Percentiles rank a stretch among this genome's conserved stretches.
These are phyloP conservation scores for Oncopeltus fasciatus DNA, from an alignment of 1,140 invertebrate species.

Conservation along the genomic window DNA sequence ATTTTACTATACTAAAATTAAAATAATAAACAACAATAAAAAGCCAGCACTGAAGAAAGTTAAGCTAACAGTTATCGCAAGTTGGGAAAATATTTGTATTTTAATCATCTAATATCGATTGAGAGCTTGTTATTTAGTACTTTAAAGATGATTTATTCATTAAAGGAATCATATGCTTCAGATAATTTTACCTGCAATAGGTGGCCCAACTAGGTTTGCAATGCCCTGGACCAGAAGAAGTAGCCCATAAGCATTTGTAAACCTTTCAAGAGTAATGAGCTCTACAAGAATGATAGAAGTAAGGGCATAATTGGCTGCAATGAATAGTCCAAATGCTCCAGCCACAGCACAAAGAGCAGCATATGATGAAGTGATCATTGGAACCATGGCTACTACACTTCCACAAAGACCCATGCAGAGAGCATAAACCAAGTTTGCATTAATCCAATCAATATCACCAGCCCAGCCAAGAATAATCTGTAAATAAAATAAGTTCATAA, in stretches of 20 bases:
- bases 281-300: constrained; percentile 77
- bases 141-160: too few species aligned
- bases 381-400: constrained; percentile 50
- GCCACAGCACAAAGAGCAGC: constrained; percentile 42
- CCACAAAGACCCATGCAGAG: constrained; percentile 65
- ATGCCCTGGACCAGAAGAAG: constrained; percentile 75
- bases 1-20: too few species aligned
- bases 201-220: constrained; percentile 74
- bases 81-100: too few species aligned
- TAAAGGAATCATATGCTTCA: too few species aligned
- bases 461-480: constrained; percentile 76
- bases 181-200: constrained; percentile 54
- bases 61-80: too few species aligned
- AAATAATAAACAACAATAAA: too few species aligned
- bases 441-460: constrained; percentile 63
- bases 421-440: constrained; percentile 59
- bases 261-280: constrained; percentile 66
- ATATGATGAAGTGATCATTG: constrained; percentile 43
- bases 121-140: too few species aligned
- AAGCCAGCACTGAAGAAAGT: too few species aligned
- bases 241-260: constrained; percentile 80
- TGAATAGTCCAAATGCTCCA: constrained; percentile 66
- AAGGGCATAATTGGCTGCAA: constrained; percentile 74
- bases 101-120: too few species aligned
- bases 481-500: constrained; percentile 25